These are phyloP conservation scores for Eristalis intricaria DNA, from an alignment of 2,888 invertebrate genomes.

Conservation along the genomic window DNA sequence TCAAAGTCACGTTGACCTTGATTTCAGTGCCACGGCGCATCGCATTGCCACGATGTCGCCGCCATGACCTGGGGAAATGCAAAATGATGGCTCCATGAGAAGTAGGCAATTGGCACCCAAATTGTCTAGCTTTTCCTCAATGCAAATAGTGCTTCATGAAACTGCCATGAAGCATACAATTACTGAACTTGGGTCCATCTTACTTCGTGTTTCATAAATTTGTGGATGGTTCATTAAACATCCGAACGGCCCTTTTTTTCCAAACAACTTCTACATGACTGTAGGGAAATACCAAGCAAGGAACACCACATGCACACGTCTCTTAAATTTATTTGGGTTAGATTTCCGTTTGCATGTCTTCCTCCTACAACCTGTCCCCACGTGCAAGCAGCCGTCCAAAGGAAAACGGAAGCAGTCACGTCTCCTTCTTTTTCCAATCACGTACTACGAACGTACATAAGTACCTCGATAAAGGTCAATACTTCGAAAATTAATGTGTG, in stretches of 20 bases:
- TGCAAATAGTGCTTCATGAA: background rate
- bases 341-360: background rate
- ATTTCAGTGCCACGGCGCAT: background rate
- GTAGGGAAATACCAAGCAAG: background rate
- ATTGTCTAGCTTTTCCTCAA: background rate
- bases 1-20: background rate
- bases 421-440: background rate
- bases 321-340: background rate
- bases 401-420: background rate
- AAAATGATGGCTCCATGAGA: background rate
- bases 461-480: conserved; percentile 8
- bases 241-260: background rate
- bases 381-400: background rate
- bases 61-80: too few relatives aligned
- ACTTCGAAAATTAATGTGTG: background rate
- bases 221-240: background rate
- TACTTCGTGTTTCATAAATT: background rate
- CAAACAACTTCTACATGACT: background rate
- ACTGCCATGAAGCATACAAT: background rate
- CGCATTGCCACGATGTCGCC: background rate
- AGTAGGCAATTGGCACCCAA: background rate
- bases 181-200: background rate
- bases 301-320: background rate
- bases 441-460: background rate
- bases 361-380: background rate